These are phyloP conservation scores for Thalassaphorura encarpata DNA, from an alignment of 1,140 invertebrate species.

Conservation along the genomic window DNA sequence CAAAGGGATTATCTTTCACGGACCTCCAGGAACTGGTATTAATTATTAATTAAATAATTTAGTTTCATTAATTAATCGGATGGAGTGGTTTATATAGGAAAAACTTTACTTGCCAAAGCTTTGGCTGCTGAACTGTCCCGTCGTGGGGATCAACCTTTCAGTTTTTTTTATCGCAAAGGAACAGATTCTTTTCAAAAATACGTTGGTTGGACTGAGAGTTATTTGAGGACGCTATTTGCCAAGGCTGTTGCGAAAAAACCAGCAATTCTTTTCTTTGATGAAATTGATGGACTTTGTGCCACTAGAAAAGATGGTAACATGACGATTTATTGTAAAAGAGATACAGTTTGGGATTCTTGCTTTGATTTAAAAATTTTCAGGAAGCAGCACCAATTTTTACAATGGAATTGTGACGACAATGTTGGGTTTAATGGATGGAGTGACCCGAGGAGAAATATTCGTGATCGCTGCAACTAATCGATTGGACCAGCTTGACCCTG, in stretches of 20 bases:
- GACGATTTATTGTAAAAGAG: no score
- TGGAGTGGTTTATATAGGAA: no score
- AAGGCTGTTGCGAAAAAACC: slow-evolving; percentile 34
- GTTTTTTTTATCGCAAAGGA: slow-evolving; percentile 48
- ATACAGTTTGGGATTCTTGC: no score
- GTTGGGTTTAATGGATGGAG: slow-evolving; percentile 38
- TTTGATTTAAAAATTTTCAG: background rate
- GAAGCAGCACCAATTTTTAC: background rate
- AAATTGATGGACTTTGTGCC: slow-evolving; percentile 32
- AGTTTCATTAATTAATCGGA: no score
- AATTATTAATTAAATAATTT: no score
- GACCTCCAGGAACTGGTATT: slow-evolving; percentile 22
- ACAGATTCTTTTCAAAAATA: slow-evolving; percentile 52
- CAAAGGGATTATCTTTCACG: slow-evolving; percentile 19
- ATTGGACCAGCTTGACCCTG: slow-evolving; percentile 37
- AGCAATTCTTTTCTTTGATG: slow-evolving; percentile 33
- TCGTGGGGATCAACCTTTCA: slow-evolving; percentile 32
- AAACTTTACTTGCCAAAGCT: slow-evolving; percentile 55
- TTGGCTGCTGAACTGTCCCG: slow-evolving; percentile 42
- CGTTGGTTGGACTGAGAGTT: slow-evolving; percentile 44
- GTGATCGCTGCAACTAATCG: slow-evolving; percentile 37
- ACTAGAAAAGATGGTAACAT: background rate
- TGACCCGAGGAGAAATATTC: slow-evolving; percentile 22
- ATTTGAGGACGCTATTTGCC: slow-evolving; percentile 48
- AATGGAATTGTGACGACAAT: slow-evolving; percentile 33